Conservation (phyloP, 2,888 invertebrate genomes). For the Eumerus sabulonum region DNA sequence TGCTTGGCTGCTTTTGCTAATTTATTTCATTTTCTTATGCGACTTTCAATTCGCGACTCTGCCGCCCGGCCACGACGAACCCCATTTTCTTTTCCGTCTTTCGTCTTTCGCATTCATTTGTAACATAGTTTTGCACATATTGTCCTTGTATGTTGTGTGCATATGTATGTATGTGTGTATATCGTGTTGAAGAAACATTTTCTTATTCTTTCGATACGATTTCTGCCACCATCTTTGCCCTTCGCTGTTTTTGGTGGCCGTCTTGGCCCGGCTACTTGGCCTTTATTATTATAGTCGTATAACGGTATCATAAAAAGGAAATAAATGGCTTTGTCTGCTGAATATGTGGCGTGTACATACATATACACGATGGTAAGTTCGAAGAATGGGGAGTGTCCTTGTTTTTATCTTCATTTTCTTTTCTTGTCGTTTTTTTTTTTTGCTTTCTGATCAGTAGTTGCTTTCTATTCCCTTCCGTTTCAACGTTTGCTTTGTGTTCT, state of each 20-base stretch:
- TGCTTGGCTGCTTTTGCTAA: conserved; percentile 47
- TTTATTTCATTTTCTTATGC: conserved; percentile 41
- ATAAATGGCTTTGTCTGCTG: conserved; percentile 64
- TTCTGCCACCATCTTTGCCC: conserved; percentile 3
- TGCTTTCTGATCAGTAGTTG: conserved; percentile 50
- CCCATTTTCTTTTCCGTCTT: conserved; percentile 26
- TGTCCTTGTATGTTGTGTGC: conserved; percentile 40
- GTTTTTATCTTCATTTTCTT: conserved; percentile 23
- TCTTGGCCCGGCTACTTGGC: conserved; percentile 35
- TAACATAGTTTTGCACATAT: too few species aligned
- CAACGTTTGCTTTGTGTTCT: too few species aligned
- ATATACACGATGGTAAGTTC: conserved; percentile 20
- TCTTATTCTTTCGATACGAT: conserved; percentile 22
- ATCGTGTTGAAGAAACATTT: too few species aligned
- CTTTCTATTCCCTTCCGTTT: conserved; percentile 21
- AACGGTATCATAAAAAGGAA: conserved; percentile 64
- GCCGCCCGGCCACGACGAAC: conserved; percentile 4
- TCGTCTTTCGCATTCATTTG: conserved; percentile 41
- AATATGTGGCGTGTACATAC: conserved; percentile 36
- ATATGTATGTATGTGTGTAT: conserved; percentile 10
- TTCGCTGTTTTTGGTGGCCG: conserved; percentile 37
- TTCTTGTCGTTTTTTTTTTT: conserved; percentile 31
- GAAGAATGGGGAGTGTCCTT: conserved; percentile 54
- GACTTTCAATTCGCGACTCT: conserved; percentile 1
- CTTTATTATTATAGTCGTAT: conserved; percentile 50